Percentiles rank a stretch among this genome's conserved stretches.
phyloP scores from a whole-genome alignment of 1,140 invertebrate genomes.

The Aphis gossypii region DNA sequence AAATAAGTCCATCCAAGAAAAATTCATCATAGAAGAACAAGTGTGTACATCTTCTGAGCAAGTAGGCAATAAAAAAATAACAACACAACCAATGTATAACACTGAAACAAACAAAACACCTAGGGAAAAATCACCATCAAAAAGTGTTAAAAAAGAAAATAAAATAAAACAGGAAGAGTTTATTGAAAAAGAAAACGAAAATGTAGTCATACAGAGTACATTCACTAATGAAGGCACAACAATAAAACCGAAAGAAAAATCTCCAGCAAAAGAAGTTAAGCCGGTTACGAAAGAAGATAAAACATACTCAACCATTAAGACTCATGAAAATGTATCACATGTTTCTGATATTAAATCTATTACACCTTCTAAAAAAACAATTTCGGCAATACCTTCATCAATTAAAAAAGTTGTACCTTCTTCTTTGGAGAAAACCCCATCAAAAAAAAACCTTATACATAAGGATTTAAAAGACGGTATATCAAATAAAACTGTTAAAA shows the following conservation, averaged over 20 bases:
- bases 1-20: slow-evolving; percentile 41
- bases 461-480: slow-evolving; percentile 21
- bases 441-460: not conserved
- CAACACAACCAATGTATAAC: not conserved
- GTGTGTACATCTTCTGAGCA: not conserved
- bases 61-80: not conserved
- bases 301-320: not conserved
- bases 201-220: not conserved
- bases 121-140: not conserved
- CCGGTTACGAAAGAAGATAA: not conserved
- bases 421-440: slow-evolving; percentile 46
- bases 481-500: slow-evolving; percentile 41
- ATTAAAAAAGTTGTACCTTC: slow-evolving; percentile 38
- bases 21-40: slow-evolving; percentile 44
- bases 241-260: slow-evolving; percentile 34
- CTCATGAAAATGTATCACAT: not conserved
- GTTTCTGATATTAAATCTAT: not conserved
- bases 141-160: not conserved
- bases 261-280: slow-evolving; percentile 34
- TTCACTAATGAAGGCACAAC: not conserved
- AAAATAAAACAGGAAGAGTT: not conserved
- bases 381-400: slow-evolving; percentile 6
- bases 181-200: slow-evolving; percentile 34
- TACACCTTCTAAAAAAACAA: slow-evolving; percentile 30
- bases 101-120: not conserved